phyloP scores from a whole-genome alignment of 2,888 invertebrate genomes.

The Suillia variegata region DNA sequence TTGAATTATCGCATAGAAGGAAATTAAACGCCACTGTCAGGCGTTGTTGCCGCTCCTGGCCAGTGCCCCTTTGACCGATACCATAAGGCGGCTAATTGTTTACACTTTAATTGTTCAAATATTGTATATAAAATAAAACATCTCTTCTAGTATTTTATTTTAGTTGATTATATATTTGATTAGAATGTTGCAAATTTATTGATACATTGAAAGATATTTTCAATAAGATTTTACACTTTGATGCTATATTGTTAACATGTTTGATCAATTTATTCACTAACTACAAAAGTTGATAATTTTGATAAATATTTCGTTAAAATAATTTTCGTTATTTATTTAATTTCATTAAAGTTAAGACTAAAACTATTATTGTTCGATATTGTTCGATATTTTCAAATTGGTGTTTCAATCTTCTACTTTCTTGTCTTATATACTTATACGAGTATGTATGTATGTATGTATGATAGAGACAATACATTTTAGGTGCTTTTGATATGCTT shows the following conservation, averaged over 20 bases:
- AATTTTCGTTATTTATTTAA: no score
- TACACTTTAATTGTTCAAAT: no score
- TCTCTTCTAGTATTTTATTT: not conserved
- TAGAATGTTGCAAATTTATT: not conserved
- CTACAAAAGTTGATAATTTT: not conserved
- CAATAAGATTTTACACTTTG: no score
- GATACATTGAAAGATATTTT: not conserved
- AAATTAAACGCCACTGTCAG: no score
- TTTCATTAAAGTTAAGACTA: constrained; percentile 33
- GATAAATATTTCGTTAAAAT: no score
- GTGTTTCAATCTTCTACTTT: not conserved
- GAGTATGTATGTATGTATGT: constrained; percentile 2
- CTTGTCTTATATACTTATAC: not conserved
- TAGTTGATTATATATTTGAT: constrained; percentile 2
- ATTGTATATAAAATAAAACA: no score
- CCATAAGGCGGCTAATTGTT: no score
- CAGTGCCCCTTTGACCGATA: no score
- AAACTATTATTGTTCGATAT: constrained; percentile 45
- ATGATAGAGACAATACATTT: not conserved
- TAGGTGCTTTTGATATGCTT: not conserved
- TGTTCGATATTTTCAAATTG: constrained; percentile 17
- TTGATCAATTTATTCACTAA: not conserved
- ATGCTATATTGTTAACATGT: no score
- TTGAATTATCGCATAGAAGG: no score
- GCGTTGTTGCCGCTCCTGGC: no score